Conservation (phyloP, 2,113 vertebrate species). For the Rhadina sibilatrix region DNA sequence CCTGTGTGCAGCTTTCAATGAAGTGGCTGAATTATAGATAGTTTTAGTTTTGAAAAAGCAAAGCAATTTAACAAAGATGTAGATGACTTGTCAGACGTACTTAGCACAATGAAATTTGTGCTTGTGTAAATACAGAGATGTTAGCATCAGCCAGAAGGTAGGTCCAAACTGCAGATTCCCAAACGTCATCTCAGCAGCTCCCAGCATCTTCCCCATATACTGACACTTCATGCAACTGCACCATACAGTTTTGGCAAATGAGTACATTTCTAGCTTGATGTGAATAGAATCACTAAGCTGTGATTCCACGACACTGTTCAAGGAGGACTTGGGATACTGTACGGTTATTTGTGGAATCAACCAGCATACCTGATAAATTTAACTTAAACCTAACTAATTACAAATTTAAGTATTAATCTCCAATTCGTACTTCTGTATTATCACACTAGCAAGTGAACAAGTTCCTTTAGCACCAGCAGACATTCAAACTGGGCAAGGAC, state of each 20-base stretch:
- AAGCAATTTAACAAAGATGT: slow-evolving; percentile 27
- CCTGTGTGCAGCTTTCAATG: slow-evolving; percentile 13
- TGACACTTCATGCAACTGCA: neutral
- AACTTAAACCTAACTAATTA: neutral
- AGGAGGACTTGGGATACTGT: neutral
- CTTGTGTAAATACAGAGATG: neutral
- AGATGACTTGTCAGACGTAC: neutral
- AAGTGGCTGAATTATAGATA: slow-evolving; percentile 31
- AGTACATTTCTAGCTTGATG: neutral
- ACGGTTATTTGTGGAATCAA: neutral
- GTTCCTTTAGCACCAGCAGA: neutral
- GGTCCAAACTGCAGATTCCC: neutral
- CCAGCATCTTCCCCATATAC: neutral
- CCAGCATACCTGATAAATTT: neutral
- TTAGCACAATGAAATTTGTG: neutral
- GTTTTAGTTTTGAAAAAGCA: slow-evolving; percentile 8
- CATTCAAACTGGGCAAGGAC: neutral
- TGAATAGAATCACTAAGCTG: neutral
- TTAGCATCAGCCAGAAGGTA: neutral
- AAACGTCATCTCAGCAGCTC: neutral
- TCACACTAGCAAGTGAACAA: neutral
- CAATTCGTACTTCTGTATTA: neutral
- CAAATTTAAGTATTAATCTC: neutral
- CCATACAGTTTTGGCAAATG: neutral
- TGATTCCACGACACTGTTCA: neutral